Percentiles rank a stretch among this genome's conserved stretches.
These are phyloP conservation scores for Seriola dumerili DNA, from an alignment of 2,113 vertebrate species.

Conservation along the genomic window DNA sequence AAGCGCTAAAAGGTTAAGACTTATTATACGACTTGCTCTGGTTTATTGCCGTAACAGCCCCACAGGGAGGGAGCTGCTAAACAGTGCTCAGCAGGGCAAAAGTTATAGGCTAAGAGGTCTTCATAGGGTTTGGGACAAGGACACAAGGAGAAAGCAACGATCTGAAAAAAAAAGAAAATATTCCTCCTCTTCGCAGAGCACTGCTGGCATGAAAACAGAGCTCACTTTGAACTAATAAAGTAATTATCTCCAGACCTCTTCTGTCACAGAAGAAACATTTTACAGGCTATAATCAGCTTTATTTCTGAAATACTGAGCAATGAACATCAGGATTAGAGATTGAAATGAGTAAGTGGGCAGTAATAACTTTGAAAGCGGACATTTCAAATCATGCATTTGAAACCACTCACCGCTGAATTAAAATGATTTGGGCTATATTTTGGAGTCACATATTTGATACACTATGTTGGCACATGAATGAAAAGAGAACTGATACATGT, in stretches of 20 bases:
- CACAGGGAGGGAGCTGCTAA: constrained; percentile 48
- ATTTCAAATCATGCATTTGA: constrained; percentile 39
- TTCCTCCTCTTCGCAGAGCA: neutral
- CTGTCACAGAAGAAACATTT: constrained; percentile 46
- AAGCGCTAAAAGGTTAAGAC: constrained; percentile 62
- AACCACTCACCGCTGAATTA: constrained; percentile 49
- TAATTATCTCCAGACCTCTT: constrained; percentile 47
- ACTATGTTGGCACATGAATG: neutral
- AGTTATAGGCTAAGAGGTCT: constrained; percentile 12
- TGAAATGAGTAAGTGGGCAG: constrained; percentile 54
- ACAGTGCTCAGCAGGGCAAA: constrained; percentile 38
- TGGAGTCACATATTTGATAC: constrained; percentile 23
- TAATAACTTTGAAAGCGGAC: constrained; percentile 60
- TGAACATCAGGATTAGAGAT: constrained; percentile 45
- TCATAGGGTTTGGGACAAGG: constrained; percentile 19
- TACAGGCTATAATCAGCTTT: constrained; percentile 51
- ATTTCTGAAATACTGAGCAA: constrained; percentile 59
- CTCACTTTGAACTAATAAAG: constrained; percentile 53
- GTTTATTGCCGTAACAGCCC: constrained; percentile 61
- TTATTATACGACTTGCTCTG: constrained; percentile 49
- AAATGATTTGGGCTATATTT: constrained; percentile 35
- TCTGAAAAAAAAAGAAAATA: neutral
- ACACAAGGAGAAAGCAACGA: constrained; percentile 10
- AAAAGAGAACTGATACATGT: constrained; percentile 8
- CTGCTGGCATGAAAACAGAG: constrained; percentile 32